phyloP scores from a whole-genome alignment of 2,113 vertebrate species.

The Pteronura brasiliensis region DNA sequence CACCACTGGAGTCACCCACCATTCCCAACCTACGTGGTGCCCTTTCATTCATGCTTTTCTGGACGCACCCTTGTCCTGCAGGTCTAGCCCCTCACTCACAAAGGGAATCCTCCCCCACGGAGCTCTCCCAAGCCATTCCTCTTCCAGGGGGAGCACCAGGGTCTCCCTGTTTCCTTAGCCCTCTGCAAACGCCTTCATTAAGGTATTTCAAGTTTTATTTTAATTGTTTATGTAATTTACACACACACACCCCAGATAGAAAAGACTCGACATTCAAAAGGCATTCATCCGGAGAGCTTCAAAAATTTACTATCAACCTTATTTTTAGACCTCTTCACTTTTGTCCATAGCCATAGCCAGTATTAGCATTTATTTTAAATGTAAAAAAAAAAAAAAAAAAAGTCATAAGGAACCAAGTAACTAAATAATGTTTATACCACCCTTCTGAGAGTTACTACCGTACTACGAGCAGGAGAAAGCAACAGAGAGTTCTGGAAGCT shows the following conservation, averaged over 20 bases:
- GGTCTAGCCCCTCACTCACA: neutral
- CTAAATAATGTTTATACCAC: neutral
- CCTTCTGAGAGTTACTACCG: neutral
- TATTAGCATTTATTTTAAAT: neutral
- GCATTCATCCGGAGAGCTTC: neutral
- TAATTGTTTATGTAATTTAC: neutral
- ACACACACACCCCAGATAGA: neutral
- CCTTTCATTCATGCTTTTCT: neutral
- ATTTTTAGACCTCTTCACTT: neutral
- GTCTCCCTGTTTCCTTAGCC: neutral
- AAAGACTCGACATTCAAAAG: conserved; percentile 33
- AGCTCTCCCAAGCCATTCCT: neutral
- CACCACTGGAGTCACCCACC: neutral
- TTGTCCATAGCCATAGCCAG: neutral
- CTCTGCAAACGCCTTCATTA: neutral
- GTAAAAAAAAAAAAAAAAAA: neutral
- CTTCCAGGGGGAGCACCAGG: neutral
- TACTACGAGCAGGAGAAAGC: neutral
- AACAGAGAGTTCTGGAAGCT: neutral
- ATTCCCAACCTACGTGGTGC: neutral
- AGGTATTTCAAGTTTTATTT: conserved; percentile 11
- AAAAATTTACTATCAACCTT: conserved; percentile 17
- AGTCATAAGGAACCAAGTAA: conserved; percentile 1
- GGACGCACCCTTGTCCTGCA: neutral
- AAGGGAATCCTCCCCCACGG: neutral